Evolutionary conservation across 2,797 vertebrate genomes (phyloP).

Genomic region (Toxotes lorentzi): DNA sequence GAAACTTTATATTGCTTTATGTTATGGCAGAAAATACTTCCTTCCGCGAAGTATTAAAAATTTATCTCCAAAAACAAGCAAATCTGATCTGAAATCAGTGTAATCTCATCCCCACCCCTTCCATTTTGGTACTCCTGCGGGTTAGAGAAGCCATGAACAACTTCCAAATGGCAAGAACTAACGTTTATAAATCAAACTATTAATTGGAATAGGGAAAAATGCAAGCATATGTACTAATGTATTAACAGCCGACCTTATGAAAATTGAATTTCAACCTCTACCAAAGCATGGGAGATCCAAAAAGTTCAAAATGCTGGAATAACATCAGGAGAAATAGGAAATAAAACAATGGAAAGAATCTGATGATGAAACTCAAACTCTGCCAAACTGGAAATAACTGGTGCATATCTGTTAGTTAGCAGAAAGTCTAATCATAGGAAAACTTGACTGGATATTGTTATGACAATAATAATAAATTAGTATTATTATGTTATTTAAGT

Average conservation of each 20-base stretch:
- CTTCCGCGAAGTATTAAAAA: conserved; percentile 76
- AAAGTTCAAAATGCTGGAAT: conserved; percentile 50
- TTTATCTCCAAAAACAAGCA: conserved; percentile 52
- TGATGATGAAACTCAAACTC: conserved; percentile 82
- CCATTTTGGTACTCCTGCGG: conserved; percentile 37
- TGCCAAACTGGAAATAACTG: conserved; percentile 98
- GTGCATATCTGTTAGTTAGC: conserved; percentile 92
- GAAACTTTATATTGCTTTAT: conserved; percentile 87
- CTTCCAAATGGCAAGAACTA: background rate
- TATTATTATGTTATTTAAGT: conserved; percentile 95
- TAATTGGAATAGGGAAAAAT: conserved; percentile 22
- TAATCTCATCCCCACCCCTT: conserved; percentile 25
- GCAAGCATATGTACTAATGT: conserved; percentile 27
- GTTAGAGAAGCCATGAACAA: conserved; percentile 28
- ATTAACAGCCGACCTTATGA: conserved; percentile 26
- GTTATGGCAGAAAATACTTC: conserved; percentile 83
- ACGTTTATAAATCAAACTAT: background rate
- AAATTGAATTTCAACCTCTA: conserved; percentile 39
- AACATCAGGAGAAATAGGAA: conserved; percentile 48
- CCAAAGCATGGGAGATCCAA: conserved; percentile 51
- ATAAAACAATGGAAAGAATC: conserved; percentile 71
- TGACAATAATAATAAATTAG: conserved; percentile 87
- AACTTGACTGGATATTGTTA: conserved; percentile 99
- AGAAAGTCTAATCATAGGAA: conserved; percentile 91
- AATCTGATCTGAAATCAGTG: conserved; percentile 54